Percentiles rank a stretch among this genome's conserved stretches.
phyloP scores from a whole-genome alignment of 2,113 vertebrate species.

The Vanacampus margaritifer region DNA sequence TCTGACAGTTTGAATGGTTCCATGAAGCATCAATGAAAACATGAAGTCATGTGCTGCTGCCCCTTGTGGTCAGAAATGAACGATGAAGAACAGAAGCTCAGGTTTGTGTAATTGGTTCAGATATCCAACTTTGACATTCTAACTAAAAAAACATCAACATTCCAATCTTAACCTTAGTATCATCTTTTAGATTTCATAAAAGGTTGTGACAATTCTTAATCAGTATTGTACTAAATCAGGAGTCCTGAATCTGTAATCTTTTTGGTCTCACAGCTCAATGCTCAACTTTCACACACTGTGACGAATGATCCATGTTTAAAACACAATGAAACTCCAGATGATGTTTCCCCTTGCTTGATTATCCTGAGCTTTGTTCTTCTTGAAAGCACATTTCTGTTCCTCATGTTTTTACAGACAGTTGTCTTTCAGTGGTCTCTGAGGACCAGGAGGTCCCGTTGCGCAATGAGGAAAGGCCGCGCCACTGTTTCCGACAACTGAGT shows the following conservation, averaged over 20 bases:
- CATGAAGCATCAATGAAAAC: not conserved
- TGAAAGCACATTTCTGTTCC: constrained; percentile 9
- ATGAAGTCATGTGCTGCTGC: not conserved
- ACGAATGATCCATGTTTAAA: not conserved
- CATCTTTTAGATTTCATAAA: not conserved
- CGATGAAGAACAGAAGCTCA: no score
- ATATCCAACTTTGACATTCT: no score
- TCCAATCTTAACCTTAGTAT: no score
- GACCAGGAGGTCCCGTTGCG: constrained; percentile 50
- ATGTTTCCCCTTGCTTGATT: not conserved
- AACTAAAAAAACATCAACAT: no score
- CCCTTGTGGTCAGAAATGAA: not conserved
- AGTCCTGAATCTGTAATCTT: not conserved
- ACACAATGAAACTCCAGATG: not conserved
- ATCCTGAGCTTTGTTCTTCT: not conserved
- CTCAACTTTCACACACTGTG: not conserved
- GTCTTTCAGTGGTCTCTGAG: constrained; percentile 48
- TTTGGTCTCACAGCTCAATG: constrained; percentile 21
- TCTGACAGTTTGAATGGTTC: not conserved
- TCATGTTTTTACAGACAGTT: constrained; percentile 29
- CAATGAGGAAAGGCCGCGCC: constrained; percentile 41
- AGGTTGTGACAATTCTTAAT: not conserved
- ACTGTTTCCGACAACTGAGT: constrained; percentile 41
- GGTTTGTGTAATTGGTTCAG: no score
- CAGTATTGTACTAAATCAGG: not conserved